phyloP scores from a whole-genome alignment of 2,888 invertebrate species.

The Agapetus fuscipes region DNA sequence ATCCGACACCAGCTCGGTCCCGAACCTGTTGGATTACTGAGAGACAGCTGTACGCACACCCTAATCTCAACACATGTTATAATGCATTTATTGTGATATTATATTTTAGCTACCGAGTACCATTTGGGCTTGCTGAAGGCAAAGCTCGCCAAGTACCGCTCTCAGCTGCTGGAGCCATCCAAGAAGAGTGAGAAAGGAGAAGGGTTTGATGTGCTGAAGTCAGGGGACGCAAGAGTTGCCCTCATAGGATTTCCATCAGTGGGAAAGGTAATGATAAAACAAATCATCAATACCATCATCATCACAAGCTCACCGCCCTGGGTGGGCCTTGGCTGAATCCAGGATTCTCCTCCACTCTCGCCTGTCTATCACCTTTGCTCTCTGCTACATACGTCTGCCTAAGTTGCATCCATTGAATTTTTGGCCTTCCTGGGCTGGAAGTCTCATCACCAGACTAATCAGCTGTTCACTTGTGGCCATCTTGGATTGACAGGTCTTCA shows the following conservation, averaged over 20 bases:
- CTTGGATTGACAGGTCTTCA: no score
- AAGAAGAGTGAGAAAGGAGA: conserved; percentile 93
- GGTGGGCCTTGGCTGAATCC: no score
- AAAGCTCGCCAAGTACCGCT: conserved; percentile 88
- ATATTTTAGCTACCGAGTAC: conserved; percentile 89
- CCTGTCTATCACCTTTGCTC: no score
- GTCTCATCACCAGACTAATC: no score
- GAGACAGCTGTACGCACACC: background rate
- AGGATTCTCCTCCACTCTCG: no score
- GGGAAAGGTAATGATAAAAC: conserved; percentile 67
- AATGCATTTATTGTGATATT: no score
- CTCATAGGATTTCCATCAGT: conserved; percentile 98
- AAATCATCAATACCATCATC: background rate
- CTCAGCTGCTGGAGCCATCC: conserved; percentile 88
- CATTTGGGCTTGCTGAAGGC: conserved; percentile 97
- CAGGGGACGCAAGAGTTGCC: conserved; percentile 96
- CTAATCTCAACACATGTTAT: background rate
- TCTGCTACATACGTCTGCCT: no score
- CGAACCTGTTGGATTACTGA: background rate
- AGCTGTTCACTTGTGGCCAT: no score
- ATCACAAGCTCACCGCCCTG: background rate
- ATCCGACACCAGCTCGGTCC: background rate
- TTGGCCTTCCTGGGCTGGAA: no score
- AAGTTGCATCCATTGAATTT: no score
- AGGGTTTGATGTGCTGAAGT: conserved; percentile 98